Evolutionary conservation across 2,113 vertebrate genomes (phyloP), one percentile per base, ranked within the genome.

Genomic region (Pelodiscus sinensis): DNA sequence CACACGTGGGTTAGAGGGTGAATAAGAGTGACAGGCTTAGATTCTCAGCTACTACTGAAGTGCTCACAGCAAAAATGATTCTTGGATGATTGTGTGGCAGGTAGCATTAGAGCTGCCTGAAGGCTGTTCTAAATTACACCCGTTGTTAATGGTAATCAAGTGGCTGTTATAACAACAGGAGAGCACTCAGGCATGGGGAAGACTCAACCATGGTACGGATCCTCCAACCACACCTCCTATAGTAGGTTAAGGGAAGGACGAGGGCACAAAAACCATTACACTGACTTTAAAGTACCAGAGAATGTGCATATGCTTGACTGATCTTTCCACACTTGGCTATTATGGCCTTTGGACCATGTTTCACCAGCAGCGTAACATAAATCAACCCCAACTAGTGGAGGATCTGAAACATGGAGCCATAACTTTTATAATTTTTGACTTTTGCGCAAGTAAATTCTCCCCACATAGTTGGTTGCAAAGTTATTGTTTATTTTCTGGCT

Each of bases 401-500:
- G 75, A 10, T 12, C 78, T 90, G 88, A 65, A 85, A 73, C 4
- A 65, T 15, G 9, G 8, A 93, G 27, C 5, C 35, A 81, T 65
- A 89, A 94, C 65, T 77, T 44, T 60, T 91, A 79, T 16, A 81
- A 62, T 81, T 86, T 89, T 81, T 79, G 62, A 54, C 1, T 75
- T 18, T 29, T 8, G 38, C 51, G 5, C 50, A 71, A 35, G 62
- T 3, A 88, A 81, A 38, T 87, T 58, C 73, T 90, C 78, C 73
- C 77, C 3, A 14, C 86, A 65, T 2, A 88, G 89, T 9, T 92
- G 94, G 82, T 86, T 94, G 58, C 73, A 58, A 62, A 62, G n/a
- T 0, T 6, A 88, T 38, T 90, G 87, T 93, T 95, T 85, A n/a
- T 82, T 94, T 87, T 54, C 84, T 95, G 96, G 89, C 82, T 84